Evolutionary conservation across 2,888 invertebrate genomes (phyloP).

Genomic region (Metellina segmentata): DNA sequence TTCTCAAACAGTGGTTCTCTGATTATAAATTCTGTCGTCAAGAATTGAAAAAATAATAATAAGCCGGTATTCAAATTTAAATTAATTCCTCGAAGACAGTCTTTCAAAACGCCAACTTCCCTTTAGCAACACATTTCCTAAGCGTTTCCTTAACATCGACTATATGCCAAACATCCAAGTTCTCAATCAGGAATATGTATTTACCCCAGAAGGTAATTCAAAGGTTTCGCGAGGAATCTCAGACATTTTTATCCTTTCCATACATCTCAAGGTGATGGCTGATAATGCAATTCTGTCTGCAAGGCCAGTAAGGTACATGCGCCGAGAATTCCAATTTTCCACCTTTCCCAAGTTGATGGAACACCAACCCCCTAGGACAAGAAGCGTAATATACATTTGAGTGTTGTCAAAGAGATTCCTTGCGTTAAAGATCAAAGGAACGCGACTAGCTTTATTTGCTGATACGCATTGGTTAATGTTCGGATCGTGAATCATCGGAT

Average conservation of each 20-base stretch:
- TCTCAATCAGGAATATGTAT: background rate
- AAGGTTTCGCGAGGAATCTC: background rate
- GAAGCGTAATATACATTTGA: background rate
- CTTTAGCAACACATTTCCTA: background rate
- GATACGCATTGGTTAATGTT: slow-evolving; percentile 10
- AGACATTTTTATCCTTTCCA: background rate
- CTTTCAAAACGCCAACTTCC: background rate
- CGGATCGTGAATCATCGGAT: background rate
- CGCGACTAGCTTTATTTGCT: slow-evolving; percentile 18
- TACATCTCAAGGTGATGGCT: background rate
- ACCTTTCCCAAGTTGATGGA: background rate
- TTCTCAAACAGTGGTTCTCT: too few species aligned
- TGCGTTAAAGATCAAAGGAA: slow-evolving; percentile 39
- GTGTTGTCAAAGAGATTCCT: slow-evolving; percentile 7
- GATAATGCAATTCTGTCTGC: background rate
- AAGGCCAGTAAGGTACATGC: too few species aligned
- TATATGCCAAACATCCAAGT: background rate
- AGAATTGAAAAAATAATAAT: background rate
- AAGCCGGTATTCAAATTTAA: background rate
- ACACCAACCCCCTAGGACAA: background rate
- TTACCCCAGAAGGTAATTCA: background rate
- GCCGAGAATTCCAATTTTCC: background rate
- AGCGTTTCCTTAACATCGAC: too few species aligned
- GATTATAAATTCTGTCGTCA: too few species aligned
- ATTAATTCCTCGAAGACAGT: background rate